Evolutionary conservation across 37 sponge, comb jelly and placozoan species (phyloP), one percentile per base, ranked within the genome.

Genomic region (Theonella swinhoei): DNA sequence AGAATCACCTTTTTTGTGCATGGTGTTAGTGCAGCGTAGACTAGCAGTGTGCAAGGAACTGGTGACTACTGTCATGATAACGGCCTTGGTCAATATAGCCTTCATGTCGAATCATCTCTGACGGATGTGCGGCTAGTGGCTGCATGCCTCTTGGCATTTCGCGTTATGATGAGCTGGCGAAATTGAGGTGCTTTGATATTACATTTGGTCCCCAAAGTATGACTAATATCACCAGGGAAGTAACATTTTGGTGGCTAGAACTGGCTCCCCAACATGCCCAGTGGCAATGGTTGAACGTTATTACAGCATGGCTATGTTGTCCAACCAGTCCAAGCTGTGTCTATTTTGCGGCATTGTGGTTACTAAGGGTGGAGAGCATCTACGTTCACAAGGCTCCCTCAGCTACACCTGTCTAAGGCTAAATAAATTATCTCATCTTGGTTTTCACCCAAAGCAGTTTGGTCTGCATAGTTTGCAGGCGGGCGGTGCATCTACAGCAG

Each of bases 401-500:
- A 79, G 79, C 37, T 79, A 79, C 67, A 64, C 79, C 36, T 64
- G 66, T 5, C n/a, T 79, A n/a, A 33, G 63, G 36, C n/a, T 35
- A 43, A 34, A 64, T 9, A 64, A 34, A 28, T 26, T 80, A 17
- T 3, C 37, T 3, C 19, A 30, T 26, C 7, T 65, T 4, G 81
- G 81, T 5, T 23, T 65, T 28, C 37, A 63, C 42, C 39, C 64
- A 4, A 64, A 32, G 25, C 60, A n/a, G 35, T 82, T 82, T 72
- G 72, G 73, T 23, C 59, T 82, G 23, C 82, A 82, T 54, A 82
- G 82, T 54, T 62, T 82, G 26, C 2, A 74, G 30, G 31, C 82
- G 2, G 72, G 82, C 34, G 82, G 82, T 2, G 82, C 72, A 20
- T 60, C 73, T 28, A 74, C 82, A 4, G 82, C 82, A 82, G 82